phyloP scores from a whole-genome alignment of 1,140 invertebrate genomes.

The Eueides isabella region DNA sequence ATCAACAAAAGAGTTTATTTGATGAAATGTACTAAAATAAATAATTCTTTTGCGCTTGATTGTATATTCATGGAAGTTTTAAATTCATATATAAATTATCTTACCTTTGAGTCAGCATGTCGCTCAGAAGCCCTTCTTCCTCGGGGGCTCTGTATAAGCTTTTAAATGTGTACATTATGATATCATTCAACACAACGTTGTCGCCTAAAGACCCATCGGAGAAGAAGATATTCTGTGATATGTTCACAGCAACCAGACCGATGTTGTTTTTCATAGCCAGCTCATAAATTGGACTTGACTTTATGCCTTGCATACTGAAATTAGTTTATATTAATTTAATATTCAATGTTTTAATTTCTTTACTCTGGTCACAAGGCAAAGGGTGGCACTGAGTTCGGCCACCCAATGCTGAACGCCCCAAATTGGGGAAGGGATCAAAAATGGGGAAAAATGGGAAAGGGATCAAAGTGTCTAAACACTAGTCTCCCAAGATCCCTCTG shows the following conservation, averaged over 20 bases:
- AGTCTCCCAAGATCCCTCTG: no score
- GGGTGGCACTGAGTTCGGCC: no score
- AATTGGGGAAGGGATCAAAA: no score
- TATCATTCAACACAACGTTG: neutral
- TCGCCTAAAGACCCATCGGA: neutral
- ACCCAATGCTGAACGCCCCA: no score
- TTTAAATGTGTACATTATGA: neutral
- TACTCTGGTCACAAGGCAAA: no score
- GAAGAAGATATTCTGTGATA: neutral
- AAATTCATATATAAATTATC: neutral
- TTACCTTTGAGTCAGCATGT: neutral
- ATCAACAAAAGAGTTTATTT: neutral
- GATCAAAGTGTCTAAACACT: no score
- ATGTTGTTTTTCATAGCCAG: slow-evolving; percentile 53
- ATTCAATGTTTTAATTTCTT: no score
- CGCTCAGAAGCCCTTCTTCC: neutral
- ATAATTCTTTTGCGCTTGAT: no score
- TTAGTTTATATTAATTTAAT: neutral
- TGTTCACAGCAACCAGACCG: neutral
- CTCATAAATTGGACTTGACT: slow-evolving; percentile 50
- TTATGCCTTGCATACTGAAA: slow-evolving; percentile 64
- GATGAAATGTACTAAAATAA: no score
- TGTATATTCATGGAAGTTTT: no score
- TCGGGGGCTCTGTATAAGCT: slow-evolving; percentile 2
- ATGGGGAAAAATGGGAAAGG: no score